Conservation (phyloP, 2,113 vertebrate species). For the Rhipidura dahli region DNA sequence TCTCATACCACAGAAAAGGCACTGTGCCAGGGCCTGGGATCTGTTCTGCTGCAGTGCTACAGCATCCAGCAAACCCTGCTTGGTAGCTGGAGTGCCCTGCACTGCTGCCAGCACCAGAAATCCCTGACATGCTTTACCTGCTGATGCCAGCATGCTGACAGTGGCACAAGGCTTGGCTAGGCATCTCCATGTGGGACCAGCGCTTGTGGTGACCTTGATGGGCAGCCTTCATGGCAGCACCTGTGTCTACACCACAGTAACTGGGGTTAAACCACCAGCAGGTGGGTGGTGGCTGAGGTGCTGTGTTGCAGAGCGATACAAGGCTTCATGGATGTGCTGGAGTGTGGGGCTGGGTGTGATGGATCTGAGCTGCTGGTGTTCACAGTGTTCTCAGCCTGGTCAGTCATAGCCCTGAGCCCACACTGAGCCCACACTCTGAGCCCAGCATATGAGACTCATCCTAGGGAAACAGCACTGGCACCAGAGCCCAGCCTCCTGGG, state of each 20-base stretch:
- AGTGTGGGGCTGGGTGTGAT: not conserved
- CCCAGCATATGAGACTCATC: accelerated
- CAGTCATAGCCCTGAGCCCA: not conserved
- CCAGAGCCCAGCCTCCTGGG: not conserved
- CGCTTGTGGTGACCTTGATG: not conserved
- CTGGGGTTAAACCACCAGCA: not conserved
- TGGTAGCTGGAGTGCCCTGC: not conserved
- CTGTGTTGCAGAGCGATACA: accelerated
- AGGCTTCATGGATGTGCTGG: not conserved
- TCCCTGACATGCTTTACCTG: not conserved
- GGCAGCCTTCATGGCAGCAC: not conserved
- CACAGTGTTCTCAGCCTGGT: not conserved
- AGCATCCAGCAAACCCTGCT: not conserved
- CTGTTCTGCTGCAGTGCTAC: not conserved
- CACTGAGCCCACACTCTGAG: not conserved
- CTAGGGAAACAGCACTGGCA: not conserved
- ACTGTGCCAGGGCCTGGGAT: not conserved
- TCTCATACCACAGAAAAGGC: not conserved
- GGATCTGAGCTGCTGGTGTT: not conserved
- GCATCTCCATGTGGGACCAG: accelerated
- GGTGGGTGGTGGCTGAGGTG: not conserved
- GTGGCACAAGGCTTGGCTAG: not conserved
- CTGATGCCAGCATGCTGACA: accelerated
- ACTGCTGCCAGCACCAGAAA: not conserved
- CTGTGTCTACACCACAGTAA: not conserved